A percentile compares a stretch with the other conserved stretches of the same genome.
phyloP scores from a whole-genome alignment of 92 coral and sea anemone genomes.

The Plumapathes pennacea region DNA sequence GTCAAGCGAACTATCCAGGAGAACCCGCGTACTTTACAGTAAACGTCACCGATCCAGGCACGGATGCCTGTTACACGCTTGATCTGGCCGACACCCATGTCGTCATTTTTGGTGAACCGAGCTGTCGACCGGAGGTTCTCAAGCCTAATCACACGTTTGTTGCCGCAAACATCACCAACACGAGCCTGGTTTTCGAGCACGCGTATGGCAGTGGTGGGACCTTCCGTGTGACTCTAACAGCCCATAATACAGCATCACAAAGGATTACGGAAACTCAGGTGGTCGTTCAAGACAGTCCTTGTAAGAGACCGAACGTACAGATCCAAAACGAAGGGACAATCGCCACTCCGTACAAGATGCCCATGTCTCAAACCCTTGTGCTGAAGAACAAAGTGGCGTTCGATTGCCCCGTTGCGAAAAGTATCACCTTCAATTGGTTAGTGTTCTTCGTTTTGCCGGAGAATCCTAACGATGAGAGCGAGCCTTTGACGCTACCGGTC shows the following conservation, averaged over 20 bases:
- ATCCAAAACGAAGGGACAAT: constrained; percentile 62
- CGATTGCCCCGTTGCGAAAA: constrained; percentile 79
- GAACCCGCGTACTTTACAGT: constrained; percentile 69
- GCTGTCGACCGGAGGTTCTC: constrained; percentile 37
- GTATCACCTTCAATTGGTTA: constrained; percentile 65
- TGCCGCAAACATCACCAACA: constrained; percentile 22
- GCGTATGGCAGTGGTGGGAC: constrained; percentile 53
- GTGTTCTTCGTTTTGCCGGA: constrained; percentile 45
- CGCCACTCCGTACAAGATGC: constrained; percentile 54
- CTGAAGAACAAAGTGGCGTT: constrained; percentile 46
- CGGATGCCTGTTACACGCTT: constrained; percentile 58
- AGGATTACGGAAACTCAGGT: constrained; percentile 31
- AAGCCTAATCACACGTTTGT: constrained; percentile 25
- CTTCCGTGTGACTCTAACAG: constrained; percentile 47
- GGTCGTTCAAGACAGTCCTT: constrained; percentile 57
- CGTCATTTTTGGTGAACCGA: constrained; percentile 49
- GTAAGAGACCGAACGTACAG: constrained; percentile 61
- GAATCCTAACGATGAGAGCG: constrained; percentile 48
- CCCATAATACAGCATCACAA: constrained; percentile 65
- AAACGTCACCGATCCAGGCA: constrained; percentile 49
- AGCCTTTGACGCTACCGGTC: constrained; percentile 34
- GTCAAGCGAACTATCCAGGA: constrained; percentile 50
- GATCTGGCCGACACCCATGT: constrained; percentile 54
- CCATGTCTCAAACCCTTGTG: constrained; percentile 50
- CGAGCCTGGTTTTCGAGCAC: constrained; percentile 40